Evolutionary conservation across 1,140 invertebrate species (phyloP).

Genomic region (Rhyacophila brunnea): DNA sequence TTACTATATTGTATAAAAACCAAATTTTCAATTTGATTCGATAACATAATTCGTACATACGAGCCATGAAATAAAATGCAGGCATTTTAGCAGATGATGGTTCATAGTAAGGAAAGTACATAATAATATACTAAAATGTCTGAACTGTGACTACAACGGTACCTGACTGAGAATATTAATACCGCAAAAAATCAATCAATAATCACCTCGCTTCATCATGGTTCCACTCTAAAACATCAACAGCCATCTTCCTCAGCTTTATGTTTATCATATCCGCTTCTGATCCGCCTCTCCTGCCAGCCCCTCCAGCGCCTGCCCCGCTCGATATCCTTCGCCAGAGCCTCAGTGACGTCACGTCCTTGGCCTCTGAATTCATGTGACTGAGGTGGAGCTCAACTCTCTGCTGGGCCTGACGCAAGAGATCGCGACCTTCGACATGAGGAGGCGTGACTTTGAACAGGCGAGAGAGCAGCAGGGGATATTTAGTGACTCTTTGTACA

Average conservation of each 20-base stretch:
- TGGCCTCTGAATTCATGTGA: slow-evolving; percentile 92
- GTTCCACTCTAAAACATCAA: slow-evolving; percentile 90
- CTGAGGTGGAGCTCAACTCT: slow-evolving; percentile 92
- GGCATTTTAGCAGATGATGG: too few relatives aligned
- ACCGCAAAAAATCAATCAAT: too few relatives aligned
- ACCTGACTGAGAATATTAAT: too few relatives aligned
- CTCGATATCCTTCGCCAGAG: slow-evolving; percentile 87
- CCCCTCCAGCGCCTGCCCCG: slow-evolving; percentile 72
- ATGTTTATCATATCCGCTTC: slow-evolving; percentile 85
- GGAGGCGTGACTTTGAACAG: slow-evolving; percentile 87
- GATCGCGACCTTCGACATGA: slow-evolving; percentile 73
- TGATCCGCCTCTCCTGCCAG: slow-evolving; percentile 65
- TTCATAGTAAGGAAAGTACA: too few relatives aligned
- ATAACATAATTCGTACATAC: too few relatives aligned
- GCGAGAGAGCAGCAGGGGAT: slow-evolving; percentile 86
- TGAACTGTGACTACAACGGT: too few relatives aligned
- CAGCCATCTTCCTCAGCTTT: slow-evolving; percentile 85
- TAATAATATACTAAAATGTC: too few relatives aligned
- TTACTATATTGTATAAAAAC: too few relatives aligned
- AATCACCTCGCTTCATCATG: slow-evolving; percentile 76
- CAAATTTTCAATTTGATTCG: too few relatives aligned
- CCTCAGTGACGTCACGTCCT: slow-evolving; percentile 80
- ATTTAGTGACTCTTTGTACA: slow-evolving; percentile 88
- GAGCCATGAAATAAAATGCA: too few relatives aligned
- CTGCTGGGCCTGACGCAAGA: slow-evolving; percentile 80